Evolutionary conservation across 2,113 vertebrate species (phyloP), one percentile per base, ranked within the genome.

Genomic region (Phodopus roborovskii): DNA sequence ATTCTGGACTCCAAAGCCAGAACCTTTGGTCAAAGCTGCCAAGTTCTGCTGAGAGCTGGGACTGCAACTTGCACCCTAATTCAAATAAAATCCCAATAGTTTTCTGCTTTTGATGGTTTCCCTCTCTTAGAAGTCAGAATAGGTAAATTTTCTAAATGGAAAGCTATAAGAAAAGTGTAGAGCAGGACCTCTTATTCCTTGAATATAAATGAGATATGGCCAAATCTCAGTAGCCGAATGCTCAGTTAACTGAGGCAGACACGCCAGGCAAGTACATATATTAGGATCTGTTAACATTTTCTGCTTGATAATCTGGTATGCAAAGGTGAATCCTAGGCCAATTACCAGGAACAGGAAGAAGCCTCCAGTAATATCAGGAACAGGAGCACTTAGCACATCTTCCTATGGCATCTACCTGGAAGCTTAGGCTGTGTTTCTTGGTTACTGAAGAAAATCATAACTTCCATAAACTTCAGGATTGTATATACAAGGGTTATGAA

Each of bases 371-470:
- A 4, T 20, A 9, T 53, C 26, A 17, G 15, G 45, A 77, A 50
- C 13, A 30, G 3, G 6, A 3, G 17, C 13, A 50, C 24, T 89
- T 88, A 30, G 53, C 30, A 64, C 77, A 89, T 64, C 88, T 92
- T 22, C 56, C 45, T 62, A 56, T 92, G 15, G 17, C 7, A 73
- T 2, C 28, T 53, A 48, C 71, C 20, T 83, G 39, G n/a, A 79
- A 92, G 5, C 2, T 77, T 85, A 45, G 6, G 45, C 33, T 42
- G 39, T 20, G 1, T 64, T 30, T 71, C 39, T 74, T 90, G 20
- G 12, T 28, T 93, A n/a, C 53, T 96, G 50, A 53, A 86, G 6
- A 75, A 94, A 87, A 85, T 60, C 8, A 71, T 68, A 30, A 90
- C 28, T 26, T 89, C 36, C 87, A 26, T 36, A 73, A 50, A 1